Evolutionary conservation across 1,140 invertebrate species (phyloP), one percentile per base, ranked within the genome.

Genomic region (Neodiprion fabricii): DNA sequence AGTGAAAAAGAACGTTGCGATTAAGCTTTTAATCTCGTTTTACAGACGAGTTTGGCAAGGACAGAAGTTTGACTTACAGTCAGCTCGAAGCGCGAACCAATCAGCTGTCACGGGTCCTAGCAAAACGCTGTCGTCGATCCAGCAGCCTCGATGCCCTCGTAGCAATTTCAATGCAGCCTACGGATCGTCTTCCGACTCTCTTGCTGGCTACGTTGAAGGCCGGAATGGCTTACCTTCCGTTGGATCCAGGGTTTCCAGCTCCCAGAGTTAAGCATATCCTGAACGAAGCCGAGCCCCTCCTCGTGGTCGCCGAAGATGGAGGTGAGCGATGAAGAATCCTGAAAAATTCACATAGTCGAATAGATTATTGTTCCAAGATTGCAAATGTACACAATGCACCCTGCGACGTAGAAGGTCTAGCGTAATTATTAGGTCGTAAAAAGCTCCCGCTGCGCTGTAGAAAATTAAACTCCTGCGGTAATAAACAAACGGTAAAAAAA

Each of bases 221-320:
- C 0, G 95, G 95, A 0, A 94, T 93, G 67, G 93, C 95, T 0
- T 97, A 96, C 85, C 84, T 97, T 49, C 95, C 96, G 0, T 88
- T 97, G 72, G 95, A 96, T 82, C 90, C 92, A 1, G 91, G 90
- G 69, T 95, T 96, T 79, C 95, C 95, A 0, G 90, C 89, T 14
- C 90, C 91, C 21, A 90, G 96, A 75, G 90, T 96, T 9, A 89
- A 92, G 40, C 94, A 96, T 81, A 96, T 97, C 72, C 84, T 96
- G 9, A 86, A 90, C 40, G 95, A 97, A 81, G 90, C 95, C 0
- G 89, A 92, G 76, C 95, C 95, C 0, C 87, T 91, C 0, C 82
- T 95, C 40, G 89, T 95, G 0, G 87, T 96, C 48, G 90, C 92
- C 65, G 93, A 95, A 77, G 90, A 90, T 69, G 82, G 79, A 74